phyloP scores from a whole-genome alignment of 2,797 vertebrate genomes.

The Chloroceryle amazona region DNA sequence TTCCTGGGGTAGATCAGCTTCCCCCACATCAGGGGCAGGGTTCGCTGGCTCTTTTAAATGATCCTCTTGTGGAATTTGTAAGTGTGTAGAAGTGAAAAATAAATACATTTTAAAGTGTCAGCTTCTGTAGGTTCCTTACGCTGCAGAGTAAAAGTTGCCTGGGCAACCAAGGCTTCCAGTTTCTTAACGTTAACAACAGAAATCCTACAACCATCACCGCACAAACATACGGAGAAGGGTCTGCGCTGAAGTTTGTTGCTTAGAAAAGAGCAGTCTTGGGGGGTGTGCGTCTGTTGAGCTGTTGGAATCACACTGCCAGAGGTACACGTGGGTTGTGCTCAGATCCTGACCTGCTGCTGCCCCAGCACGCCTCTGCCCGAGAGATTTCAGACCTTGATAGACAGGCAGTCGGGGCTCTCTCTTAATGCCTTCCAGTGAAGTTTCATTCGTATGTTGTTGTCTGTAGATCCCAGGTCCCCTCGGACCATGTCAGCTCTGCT shows the following conservation, averaged over 20 bases:
- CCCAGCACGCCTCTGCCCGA: not conserved
- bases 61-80: not conserved
- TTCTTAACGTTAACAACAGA: not conserved
- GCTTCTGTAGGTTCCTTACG: not conserved
- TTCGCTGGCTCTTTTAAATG: not conserved
- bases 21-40: not conserved
- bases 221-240: not conserved
- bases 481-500: not conserved
- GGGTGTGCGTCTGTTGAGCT: not conserved
- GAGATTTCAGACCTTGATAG: not conserved
- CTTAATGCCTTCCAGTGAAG: not conserved
- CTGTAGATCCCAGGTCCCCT: not conserved
- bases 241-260: not conserved
- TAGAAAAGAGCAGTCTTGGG: not conserved
- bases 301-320: not conserved
- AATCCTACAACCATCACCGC: not conserved
- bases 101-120: not conserved
- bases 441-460: not conserved
- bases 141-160: conserved; percentile 28
- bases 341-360: not conserved
- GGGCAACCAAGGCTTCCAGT: conserved; percentile 5
- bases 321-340: not conserved
- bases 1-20: not conserved
- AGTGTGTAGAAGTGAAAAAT: not conserved
- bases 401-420: not conserved